Conservation (phyloP, 2,888 invertebrate species). For the Heliconius hortense region DNA sequence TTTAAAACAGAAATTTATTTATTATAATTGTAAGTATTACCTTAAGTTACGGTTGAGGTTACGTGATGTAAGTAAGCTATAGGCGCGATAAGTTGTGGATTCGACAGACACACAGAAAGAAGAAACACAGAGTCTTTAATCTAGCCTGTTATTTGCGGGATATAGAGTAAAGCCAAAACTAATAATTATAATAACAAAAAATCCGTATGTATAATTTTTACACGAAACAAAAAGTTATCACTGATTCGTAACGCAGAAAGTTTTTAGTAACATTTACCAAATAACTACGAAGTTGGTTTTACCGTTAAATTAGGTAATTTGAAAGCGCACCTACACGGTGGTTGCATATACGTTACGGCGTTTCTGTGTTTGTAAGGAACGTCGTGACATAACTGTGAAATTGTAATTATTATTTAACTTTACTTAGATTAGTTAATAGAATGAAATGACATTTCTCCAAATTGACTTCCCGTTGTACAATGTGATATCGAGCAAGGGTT, state of each 20-base stretch:
- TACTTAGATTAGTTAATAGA: background rate
- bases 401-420: constrained; percentile 73
- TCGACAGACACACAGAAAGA: too few relatives aligned
- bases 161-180: too few relatives aligned
- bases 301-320: constrained; percentile 80
- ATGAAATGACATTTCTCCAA: background rate
- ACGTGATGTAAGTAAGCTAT: too few relatives aligned
- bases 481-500: background rate
- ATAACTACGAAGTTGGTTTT: constrained; percentile 47
- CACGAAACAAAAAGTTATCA: constrained; percentile 13
- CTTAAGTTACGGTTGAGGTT: background rate
- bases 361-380: constrained; percentile 51
- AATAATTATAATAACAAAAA: too few relatives aligned
- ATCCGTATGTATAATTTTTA: background rate
- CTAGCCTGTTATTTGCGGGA: too few relatives aligned
- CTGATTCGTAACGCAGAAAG: constrained; percentile 35
- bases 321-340: constrained; percentile 65
- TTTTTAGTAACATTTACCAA: constrained; percentile 35
- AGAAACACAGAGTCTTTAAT: too few relatives aligned
- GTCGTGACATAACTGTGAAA: constrained; percentile 66
- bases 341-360: constrained; percentile 57
- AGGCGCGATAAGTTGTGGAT: too few relatives aligned
- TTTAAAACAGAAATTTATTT: background rate
- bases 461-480: background rate
- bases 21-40: background rate